Base-by-base conservation (phyloP, 2,113 vertebrate species). In the Oplegnathus fasciatus region DNA sequence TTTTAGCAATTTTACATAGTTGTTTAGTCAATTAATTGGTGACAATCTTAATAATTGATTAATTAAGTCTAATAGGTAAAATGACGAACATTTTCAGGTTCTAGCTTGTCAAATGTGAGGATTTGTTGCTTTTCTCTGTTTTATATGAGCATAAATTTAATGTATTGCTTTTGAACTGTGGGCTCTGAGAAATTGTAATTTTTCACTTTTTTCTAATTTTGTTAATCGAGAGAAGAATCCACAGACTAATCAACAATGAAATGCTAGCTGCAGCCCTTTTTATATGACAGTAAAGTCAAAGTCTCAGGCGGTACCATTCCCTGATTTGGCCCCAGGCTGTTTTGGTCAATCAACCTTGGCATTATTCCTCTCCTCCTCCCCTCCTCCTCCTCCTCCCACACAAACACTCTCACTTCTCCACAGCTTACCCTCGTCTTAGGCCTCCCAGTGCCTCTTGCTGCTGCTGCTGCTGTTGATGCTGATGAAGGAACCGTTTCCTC, bases 401-500 rank as follows among this genome's bases (percentile, higher is more conserved):
- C 73, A 78, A n/a, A 81, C 60, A 40, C 80, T 66, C 42, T 61
- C 74, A 54, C 50, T 30, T 76, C 57, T 73, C 46, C 26, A n/a
- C 22, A 44, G 84, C 96, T 97, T 95, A 99, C 98, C 98, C 98
- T 88, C 98, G 96, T 86, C 98, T 94, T 5, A 95, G 96, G 88
- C 95, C 89, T 68, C 96, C 93, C 92, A 97, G 90, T 0, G 80
- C 89, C 57, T 96, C 96, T 0, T 96, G 96, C 83, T 97, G 97
- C 50, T 96, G 93, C 46, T 97, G 93, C 50, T 97, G 97, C 20
- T 96, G 91, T 22, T 86, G 90, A 34, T 93, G 94, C 48, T 91
- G 95, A 89, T 98, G 97, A n/a, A 99, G 96, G 85, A 98, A 96
- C 18, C 98, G 96, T 87, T 99, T 99, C 86, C 98, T 95, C 22